Percentiles rank a stretch among this genome's conserved stretches.
phyloP scores from a whole-genome alignment of 2,113 vertebrate species.

The Urocolius indicus region DNA sequence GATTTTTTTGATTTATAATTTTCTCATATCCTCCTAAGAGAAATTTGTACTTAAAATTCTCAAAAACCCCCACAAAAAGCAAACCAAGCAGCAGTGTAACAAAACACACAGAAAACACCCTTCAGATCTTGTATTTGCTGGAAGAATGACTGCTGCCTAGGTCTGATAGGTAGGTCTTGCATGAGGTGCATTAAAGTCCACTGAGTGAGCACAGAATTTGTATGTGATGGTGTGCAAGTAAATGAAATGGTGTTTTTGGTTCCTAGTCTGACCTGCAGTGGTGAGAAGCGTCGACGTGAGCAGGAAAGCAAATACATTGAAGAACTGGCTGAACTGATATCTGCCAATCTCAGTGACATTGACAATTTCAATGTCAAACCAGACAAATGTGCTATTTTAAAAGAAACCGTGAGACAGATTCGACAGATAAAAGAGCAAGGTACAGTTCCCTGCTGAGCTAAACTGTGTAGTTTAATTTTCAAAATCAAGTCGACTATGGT shows the following conservation, averaged over 20 bases:
- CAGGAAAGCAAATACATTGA: constrained; percentile 99
- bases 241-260: not conserved
- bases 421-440: constrained; percentile 99
- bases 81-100: not conserved
- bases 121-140: not conserved
- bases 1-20: not conserved
- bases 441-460: constrained; percentile 59
- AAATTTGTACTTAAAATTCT: not conserved
- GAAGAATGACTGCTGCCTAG: not conserved
- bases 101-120: not conserved
- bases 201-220: not conserved
- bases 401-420: constrained; percentile 98
- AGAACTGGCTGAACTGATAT: constrained; percentile 97
- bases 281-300: constrained; percentile 96
- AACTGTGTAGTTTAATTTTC: not conserved
- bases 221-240: not conserved
- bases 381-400: constrained; percentile 98
- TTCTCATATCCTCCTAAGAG: not conserved
- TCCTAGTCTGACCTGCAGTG: constrained; percentile 81
- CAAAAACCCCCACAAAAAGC: not conserved
- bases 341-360: constrained; percentile 97
- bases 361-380: constrained; percentile 99
- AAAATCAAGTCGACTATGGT: not conserved
- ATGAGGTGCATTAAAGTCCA: not conserved
- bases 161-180: not conserved